Evolutionary conservation across 2,113 vertebrate species (phyloP).

Genomic region (Bambusicola thoracicus): DNA sequence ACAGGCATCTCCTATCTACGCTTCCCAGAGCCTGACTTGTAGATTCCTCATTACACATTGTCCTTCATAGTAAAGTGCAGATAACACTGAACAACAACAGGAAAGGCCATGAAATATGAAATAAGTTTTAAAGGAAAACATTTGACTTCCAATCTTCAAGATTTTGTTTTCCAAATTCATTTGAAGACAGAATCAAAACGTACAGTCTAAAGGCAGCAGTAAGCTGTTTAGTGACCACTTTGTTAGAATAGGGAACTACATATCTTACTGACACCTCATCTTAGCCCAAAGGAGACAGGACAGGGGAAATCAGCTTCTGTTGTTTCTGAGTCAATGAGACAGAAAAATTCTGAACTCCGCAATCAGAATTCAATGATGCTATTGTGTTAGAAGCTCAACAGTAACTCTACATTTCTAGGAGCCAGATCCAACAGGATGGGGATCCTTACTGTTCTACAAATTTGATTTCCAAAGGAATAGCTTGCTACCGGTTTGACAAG

Average conservation of each 20-base stretch:
- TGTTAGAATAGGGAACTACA: not conserved
- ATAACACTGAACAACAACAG: not conserved
- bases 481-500: too few species aligned
- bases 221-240: not conserved
- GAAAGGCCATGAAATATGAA: not conserved
- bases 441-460: not conserved
- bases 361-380: not conserved
- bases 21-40: not conserved
- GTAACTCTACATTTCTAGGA: not conserved
- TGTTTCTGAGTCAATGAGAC: not conserved
- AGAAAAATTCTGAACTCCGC: not conserved
- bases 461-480: not conserved
- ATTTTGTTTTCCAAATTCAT: not conserved
- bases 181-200: not conserved
- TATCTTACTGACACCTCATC: not conserved
- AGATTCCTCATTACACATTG: not conserved
- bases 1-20: too few species aligned
- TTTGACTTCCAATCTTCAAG: not conserved
- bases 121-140: not conserved
- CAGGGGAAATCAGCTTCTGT: not conserved
- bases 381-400: not conserved
- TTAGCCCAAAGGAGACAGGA: not conserved
- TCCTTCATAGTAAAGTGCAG: not conserved
- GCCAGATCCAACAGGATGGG: not conserved
- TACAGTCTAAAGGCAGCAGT: not conserved